Conservation (phyloP, 2,797 vertebrate species). For the Coregonus sp. region DNA sequence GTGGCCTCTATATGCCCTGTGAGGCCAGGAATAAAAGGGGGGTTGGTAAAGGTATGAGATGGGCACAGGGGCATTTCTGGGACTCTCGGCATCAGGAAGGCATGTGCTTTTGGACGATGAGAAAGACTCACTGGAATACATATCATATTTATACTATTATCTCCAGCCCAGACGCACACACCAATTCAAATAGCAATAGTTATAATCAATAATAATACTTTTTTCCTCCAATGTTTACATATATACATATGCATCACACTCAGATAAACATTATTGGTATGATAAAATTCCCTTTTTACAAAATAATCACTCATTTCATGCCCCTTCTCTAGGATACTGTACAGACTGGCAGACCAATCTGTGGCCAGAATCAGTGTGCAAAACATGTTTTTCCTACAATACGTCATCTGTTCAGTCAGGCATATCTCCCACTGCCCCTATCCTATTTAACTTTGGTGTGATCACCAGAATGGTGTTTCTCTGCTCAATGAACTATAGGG, state of each 20-base stretch:
- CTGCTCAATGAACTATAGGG: neutral
- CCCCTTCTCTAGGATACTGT: constrained; percentile 21
- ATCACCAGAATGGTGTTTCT: neutral
- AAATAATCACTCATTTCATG: constrained; percentile 36
- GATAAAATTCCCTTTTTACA: constrained; percentile 32
- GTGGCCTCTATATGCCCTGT: too few relatives aligned
- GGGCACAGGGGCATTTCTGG: constrained; percentile 13
- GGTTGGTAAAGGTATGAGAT: neutral
- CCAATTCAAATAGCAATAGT: constrained; percentile 41
- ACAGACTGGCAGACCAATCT: constrained; percentile 33
- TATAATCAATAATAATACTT: constrained; percentile 52
- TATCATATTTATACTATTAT: constrained; percentile 45
- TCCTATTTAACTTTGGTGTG: constrained; percentile 65
- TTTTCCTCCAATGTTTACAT: constrained; percentile 62
- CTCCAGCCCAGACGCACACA: constrained; percentile 17
- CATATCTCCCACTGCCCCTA: constrained; percentile 14
- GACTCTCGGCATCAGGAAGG: neutral
- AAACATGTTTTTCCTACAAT: constrained; percentile 41
- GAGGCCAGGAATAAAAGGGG: neutral
- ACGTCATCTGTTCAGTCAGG: constrained; percentile 31
- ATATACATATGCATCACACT: constrained; percentile 59
- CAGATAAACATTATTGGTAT: constrained; percentile 51
- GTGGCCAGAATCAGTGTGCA: constrained; percentile 59
- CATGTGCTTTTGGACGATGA: constrained; percentile 53
- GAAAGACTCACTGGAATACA: constrained; percentile 10